Evolutionary conservation across 2,113 vertebrate genomes (phyloP), one percentile per base, ranked within the genome.

Genomic region (Catharus minimus): DNA sequence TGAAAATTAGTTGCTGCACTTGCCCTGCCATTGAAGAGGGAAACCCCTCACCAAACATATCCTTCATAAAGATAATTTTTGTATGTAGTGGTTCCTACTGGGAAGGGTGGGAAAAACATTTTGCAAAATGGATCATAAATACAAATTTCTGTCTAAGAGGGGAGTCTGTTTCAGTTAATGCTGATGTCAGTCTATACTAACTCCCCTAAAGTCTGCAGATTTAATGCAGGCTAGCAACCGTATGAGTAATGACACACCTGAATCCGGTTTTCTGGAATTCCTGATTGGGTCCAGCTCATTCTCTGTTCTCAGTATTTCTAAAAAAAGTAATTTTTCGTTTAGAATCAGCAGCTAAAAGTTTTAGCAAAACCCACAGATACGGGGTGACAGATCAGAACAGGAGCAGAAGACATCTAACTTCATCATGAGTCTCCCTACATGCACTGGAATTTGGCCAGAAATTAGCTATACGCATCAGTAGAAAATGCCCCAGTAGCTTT

Each of bases 401-500:
- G 36, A 60, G 36, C 10, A 56, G 60, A 73, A 85, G 67, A 75
- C 21, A 53, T 46, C 43, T 47, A 62, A 86, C 47, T 67, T 85
- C 55, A 32, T 87, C 33, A 49, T 71, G 19, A 76, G 46, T 83
- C 72, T 85, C 43, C 76, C 41, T 88, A 47, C 21, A 32, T n/a
- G 46, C 2, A 1, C 18, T 78, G 87, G 79, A 91, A 43, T 95
- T 81, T 85, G 74, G 46, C 84, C 91, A 94, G 65, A 33, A 80
- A 57, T 73, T 86, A 67, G 47, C 65, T 50, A 39, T 52, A 19
- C 57, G 32, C 23, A 28, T 57, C 15, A 5, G 36, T 67, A 86
- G 24, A 83, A 89, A 92, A 64, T 36, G 88, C 27, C 22, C 33
- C n/a, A 46, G 57, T n/a, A 86, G 71, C 47, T 94, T 95, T 92